These are phyloP conservation scores for Chaenodraco wilsoni DNA, from an alignment of 2,797 vertebrate genomes.

Conservation along the genomic window DNA sequence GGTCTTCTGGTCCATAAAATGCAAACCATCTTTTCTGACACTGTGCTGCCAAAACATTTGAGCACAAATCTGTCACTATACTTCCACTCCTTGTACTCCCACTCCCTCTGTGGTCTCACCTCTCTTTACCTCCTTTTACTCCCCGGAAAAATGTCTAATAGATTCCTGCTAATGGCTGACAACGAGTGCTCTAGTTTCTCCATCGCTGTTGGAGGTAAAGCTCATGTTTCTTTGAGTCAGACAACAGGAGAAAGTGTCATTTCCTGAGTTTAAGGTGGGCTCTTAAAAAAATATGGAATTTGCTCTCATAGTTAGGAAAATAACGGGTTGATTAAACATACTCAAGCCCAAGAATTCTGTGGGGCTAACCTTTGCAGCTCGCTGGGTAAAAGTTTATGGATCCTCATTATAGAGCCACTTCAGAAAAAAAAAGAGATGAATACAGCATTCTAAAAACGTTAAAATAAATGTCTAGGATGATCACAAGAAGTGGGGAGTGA, in stretches of 20 bases:
- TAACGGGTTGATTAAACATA: conserved; percentile 61
- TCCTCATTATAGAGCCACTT: conserved; percentile 9
- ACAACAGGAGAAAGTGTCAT: conserved; percentile 72
- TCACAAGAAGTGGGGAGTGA: conserved; percentile 7
- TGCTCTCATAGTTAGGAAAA: conserved; percentile 52
- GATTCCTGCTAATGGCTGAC: conserved; percentile 52
- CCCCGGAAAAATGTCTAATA: conserved; percentile 39
- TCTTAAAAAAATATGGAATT: conserved; percentile 64
- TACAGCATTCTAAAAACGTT: not conserved
- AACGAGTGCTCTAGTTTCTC: conserved; percentile 40
- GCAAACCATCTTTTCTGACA: conserved; percentile 32
- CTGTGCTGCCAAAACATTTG: conserved; percentile 49
- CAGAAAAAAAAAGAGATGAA: not conserved
- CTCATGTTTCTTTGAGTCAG: conserved; percentile 59
- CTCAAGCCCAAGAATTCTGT: conserved; percentile 53
- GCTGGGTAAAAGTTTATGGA: conserved; percentile 20
- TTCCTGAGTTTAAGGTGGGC: conserved; percentile 63
- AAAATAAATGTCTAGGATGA: conserved; percentile 1
- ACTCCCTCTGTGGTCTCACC: conserved; percentile 35
- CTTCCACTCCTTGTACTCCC: conserved; percentile 16
- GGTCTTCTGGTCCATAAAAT: conserved; percentile 28
- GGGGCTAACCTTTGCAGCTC: conserved; percentile 35
- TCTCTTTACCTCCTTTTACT: conserved; percentile 28
- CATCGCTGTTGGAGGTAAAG: conserved; percentile 40
- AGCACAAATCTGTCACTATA: conserved; percentile 43